A percentile compares a stretch with the other conserved stretches of the same genome.
Evolutionary conservation across 2,113 vertebrate species (phyloP).

Genomic region (Ptyas mucosa): DNA sequence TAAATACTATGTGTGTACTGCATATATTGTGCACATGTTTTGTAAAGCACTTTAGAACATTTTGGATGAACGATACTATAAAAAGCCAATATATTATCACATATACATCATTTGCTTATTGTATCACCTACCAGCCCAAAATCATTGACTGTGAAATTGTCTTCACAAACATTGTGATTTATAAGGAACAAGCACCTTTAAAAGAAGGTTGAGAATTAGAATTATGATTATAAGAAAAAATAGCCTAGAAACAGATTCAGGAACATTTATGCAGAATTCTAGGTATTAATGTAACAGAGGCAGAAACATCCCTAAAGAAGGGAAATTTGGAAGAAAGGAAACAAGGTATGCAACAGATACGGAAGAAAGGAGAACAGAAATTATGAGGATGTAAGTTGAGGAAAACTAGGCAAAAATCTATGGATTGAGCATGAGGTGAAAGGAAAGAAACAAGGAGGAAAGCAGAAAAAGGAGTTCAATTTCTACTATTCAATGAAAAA

Average conservation of each 20-base stretch:
- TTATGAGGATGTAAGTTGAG: neutral
- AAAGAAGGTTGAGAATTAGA: neutral
- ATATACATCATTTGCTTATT: conserved; percentile 15
- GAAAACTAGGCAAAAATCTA: neutral
- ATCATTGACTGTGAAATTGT: neutral
- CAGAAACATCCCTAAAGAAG: neutral
- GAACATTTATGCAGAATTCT: neutral
- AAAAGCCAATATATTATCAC: neutral
- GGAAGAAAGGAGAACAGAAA: neutral
- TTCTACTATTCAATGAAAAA: neutral
- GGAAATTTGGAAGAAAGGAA: neutral
- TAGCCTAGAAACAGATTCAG: conserved; percentile 1
- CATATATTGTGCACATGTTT: conserved; percentile 1
- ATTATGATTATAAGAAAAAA: conserved; percentile 3
- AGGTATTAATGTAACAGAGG: neutral
- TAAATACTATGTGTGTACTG: conserved; percentile 2
- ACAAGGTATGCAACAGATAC: neutral
- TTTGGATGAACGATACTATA: conserved; percentile 15
- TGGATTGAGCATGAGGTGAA: neutral
- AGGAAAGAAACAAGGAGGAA: neutral
- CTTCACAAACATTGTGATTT: conserved; percentile 9
- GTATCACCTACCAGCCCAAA: neutral
- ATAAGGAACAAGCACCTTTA: neutral
- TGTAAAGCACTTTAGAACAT: conserved; percentile 41
- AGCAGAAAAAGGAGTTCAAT: neutral